phyloP scores from a whole-genome alignment of 2,113 vertebrate species.

The Coryphaenoides rupestris region DNA sequence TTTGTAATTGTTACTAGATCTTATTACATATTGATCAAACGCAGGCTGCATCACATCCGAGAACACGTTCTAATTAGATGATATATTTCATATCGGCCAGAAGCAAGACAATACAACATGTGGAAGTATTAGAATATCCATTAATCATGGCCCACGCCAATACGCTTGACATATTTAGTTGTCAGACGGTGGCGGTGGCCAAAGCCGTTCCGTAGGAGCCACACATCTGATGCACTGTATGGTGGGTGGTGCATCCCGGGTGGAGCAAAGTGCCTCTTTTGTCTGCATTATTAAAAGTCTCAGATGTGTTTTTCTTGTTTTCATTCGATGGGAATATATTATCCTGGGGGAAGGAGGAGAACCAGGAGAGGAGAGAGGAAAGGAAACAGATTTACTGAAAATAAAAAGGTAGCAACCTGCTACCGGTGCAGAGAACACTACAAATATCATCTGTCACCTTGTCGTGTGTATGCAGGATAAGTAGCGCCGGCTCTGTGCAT shows the following conservation, averaged over 20 bases:
- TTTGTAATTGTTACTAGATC: slow-evolving; percentile 68
- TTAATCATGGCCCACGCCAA: slow-evolving; percentile 59
- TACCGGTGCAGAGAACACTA: slow-evolving; percentile 51
- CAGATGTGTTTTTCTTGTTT: slow-evolving; percentile 73
- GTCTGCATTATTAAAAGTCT: slow-evolving; percentile 72
- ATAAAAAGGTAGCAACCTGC: slow-evolving; percentile 39
- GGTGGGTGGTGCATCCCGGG: slow-evolving; percentile 22
- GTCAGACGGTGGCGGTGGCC: slow-evolving; percentile 44
- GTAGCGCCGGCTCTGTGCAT: slow-evolving; percentile 26
- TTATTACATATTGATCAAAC: slow-evolving; percentile 69
- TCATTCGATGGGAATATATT: slow-evolving; percentile 63
- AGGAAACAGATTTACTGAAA: slow-evolving; percentile 49
- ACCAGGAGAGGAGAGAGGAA: slow-evolving; percentile 49
- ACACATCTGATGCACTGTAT: slow-evolving; percentile 48
- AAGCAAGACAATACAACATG: slow-evolving; percentile 62
- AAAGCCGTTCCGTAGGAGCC: slow-evolving; percentile 46
- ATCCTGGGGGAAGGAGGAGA: slow-evolving; percentile 27
- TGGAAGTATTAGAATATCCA: slow-evolving; percentile 59
- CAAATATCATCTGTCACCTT: slow-evolving; percentile 58
- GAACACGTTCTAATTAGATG: slow-evolving; percentile 62
- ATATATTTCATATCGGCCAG: slow-evolving; percentile 61
- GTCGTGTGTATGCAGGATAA: slow-evolving; percentile 44
- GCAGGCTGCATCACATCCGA: slow-evolving; percentile 51
- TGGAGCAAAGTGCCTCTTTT: slow-evolving; percentile 55
- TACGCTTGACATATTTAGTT: slow-evolving; percentile 64